Evolutionary conservation across 1,140 invertebrate species (phyloP).

Genomic region (Drosophila nasuta): DNA sequence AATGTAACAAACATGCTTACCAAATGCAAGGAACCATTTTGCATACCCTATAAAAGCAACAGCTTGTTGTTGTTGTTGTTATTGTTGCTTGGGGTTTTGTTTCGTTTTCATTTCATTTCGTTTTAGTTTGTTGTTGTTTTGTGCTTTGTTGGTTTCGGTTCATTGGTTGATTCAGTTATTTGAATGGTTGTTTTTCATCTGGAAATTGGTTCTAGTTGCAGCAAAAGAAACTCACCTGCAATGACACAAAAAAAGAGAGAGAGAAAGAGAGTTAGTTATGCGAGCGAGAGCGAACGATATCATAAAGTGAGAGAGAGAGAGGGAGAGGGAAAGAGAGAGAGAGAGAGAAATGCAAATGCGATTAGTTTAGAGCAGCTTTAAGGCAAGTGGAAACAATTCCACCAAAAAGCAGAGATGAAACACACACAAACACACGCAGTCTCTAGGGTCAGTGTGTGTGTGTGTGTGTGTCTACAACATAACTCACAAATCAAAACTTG

Average conservation of each 20-base stretch:
- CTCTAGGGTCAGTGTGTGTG: conserved; percentile 14
- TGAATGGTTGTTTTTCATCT: conserved; percentile 26
- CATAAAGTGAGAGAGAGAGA: background rate
- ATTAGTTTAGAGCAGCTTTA: conserved; percentile 31
- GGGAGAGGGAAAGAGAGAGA: conserved; percentile 9
- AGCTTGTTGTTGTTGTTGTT: conserved; percentile 12
- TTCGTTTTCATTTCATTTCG: background rate
- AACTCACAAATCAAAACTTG: conserved; percentile 77
- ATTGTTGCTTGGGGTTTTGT: conserved; percentile 4
- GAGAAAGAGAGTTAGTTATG: conserved; percentile 5
- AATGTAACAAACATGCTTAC: conserved; percentile 19
- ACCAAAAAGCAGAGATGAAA: conserved; percentile 11
- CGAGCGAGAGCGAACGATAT: too few species aligned
- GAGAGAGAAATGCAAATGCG: conserved; percentile 23
- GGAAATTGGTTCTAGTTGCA: conserved; percentile 30
- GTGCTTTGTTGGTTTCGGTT: background rate
- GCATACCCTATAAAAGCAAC: conserved; percentile 4
- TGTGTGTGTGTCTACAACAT: conserved; percentile 59
- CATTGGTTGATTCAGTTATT: conserved; percentile 28
- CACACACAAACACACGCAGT: background rate
- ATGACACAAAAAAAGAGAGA: conserved; percentile 34
- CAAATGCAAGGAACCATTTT: conserved; percentile 6
- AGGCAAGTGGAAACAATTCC: conserved; percentile 20
- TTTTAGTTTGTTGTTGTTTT: background rate
- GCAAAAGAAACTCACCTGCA: conserved; percentile 63